A percentile compares a stretch with the other conserved stretches of the same genome.
These are phyloP conservation scores for Equus quagga DNA, from an alignment of 2,113 vertebrate genomes.

Conservation along the genomic window DNA sequence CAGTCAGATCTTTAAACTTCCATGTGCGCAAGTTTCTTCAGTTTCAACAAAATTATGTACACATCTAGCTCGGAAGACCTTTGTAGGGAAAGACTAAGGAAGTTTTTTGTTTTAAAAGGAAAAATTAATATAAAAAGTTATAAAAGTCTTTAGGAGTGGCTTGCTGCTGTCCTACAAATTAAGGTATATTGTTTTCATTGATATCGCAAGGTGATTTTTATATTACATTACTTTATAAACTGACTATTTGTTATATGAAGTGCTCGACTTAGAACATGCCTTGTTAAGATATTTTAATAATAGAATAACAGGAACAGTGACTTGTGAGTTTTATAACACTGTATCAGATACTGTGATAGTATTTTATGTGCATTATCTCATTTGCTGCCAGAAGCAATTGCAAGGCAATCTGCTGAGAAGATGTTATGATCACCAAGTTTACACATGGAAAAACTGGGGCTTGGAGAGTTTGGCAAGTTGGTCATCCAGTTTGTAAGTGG, in stretches of 20 bases:
- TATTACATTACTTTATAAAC: constrained; percentile 1
- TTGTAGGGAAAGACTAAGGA: not conserved
- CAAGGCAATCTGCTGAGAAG: not conserved
- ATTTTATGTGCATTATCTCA: not conserved
- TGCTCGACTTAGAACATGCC: not conserved
- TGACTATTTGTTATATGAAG: not conserved
- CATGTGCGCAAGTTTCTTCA: constrained; percentile 31
- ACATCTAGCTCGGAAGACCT: not conserved
- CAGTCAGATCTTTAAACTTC: not conserved
- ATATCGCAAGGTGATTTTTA: not conserved
- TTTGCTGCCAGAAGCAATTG: not conserved
- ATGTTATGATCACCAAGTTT: not conserved
- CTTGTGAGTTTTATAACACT: not conserved
- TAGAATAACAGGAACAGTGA: not conserved
- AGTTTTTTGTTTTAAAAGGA: not conserved
- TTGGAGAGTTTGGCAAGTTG: not conserved
- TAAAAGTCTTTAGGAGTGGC: not conserved
- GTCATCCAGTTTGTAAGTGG: not conserved
- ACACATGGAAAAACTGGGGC: not conserved
- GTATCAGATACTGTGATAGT: not conserved
- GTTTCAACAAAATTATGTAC: not conserved
- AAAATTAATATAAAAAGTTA: not conserved
- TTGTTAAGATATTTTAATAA: constrained; percentile 35
- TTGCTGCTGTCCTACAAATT: not conserved
- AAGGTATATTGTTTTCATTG: not conserved